A percentile compares a stretch with the other conserved stretches of the same genome.
Conservation (phyloP, 2,113 vertebrate species). For the Ursus arctos region DNA sequence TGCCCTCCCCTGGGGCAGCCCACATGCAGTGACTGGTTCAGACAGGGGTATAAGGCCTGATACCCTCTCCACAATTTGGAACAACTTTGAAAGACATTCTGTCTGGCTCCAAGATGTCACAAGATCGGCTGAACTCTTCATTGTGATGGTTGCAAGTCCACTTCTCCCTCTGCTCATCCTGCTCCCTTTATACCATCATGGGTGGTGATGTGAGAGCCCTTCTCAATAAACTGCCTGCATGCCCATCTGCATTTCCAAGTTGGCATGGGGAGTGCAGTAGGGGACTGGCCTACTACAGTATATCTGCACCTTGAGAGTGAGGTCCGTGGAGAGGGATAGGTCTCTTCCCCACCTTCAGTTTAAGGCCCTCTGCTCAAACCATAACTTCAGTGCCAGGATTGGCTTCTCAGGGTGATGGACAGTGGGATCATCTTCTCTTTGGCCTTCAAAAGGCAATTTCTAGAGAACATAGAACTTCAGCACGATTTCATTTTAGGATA, state of each 20-base stretch:
- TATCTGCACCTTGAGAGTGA: too few species aligned
- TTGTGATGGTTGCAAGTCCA: neutral
- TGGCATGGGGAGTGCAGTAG: fast-evolving
- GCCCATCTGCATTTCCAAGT: neutral
- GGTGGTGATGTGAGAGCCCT: neutral
- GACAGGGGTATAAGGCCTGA: neutral
- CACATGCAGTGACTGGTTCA: neutral
- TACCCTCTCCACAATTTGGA: too few species aligned
- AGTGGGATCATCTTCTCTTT: neutral
- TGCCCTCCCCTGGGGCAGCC: neutral
- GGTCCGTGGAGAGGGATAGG: neutral
- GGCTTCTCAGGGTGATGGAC: neutral
- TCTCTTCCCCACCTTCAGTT: neutral
- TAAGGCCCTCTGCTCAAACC: too few species aligned
- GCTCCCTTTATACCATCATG: neutral
- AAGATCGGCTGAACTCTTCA: neutral
- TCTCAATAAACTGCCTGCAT: neutral
- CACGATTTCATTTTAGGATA: neutral
- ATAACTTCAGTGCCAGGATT: fast-evolving
- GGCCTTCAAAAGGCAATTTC: neutral
- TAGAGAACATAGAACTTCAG: neutral
- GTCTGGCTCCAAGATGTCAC: fast-evolving
- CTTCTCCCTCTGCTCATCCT: neutral
- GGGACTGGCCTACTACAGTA: neutral
- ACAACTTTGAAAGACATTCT: neutral